A percentile compares a stretch with the other conserved stretches of the same genome.
phyloP scores from a whole-genome alignment of 2,113 vertebrate genomes.

The Malaclemys terrapin region DNA sequence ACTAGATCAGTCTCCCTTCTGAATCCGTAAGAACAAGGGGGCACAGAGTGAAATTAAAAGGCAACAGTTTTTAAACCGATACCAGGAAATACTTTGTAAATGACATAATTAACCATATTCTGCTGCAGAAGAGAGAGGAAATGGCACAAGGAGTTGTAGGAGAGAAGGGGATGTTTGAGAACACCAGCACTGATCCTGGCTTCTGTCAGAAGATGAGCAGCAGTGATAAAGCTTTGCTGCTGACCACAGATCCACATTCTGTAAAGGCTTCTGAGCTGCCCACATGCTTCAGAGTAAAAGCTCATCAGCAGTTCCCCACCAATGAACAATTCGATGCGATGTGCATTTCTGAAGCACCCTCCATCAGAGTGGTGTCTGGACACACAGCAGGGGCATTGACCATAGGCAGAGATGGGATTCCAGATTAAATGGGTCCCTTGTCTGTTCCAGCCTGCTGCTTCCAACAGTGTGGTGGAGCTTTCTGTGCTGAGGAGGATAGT shows the following conservation, averaged over 20 bases:
- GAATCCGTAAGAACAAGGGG: background rate
- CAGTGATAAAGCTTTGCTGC: no score
- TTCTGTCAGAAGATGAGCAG: background rate
- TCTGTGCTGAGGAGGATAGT: background rate
- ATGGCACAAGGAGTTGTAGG: no score
- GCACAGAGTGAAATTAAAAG: no score
- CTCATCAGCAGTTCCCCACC: background rate
- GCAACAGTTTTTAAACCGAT: no score
- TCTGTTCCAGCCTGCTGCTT: background rate
- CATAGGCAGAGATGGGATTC: background rate
- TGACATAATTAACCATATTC: no score
- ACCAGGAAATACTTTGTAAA: background rate
- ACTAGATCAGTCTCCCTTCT: background rate
- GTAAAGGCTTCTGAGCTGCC: background rate
- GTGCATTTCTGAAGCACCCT: background rate
- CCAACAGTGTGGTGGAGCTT: accelerated
- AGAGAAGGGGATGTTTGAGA: no score
- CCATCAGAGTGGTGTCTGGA: background rate
- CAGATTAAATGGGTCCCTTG: background rate
- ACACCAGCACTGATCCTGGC: no score
- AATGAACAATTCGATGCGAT: background rate
- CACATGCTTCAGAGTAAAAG: accelerated
- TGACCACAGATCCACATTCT: no score
- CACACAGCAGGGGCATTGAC: background rate
- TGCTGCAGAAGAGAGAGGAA: no score